A percentile compares a stretch with the other conserved stretches of the same genome.
Evolutionary conservation across 2,888 invertebrate genomes (phyloP).

Genomic region (Sipha maydis): DNA sequence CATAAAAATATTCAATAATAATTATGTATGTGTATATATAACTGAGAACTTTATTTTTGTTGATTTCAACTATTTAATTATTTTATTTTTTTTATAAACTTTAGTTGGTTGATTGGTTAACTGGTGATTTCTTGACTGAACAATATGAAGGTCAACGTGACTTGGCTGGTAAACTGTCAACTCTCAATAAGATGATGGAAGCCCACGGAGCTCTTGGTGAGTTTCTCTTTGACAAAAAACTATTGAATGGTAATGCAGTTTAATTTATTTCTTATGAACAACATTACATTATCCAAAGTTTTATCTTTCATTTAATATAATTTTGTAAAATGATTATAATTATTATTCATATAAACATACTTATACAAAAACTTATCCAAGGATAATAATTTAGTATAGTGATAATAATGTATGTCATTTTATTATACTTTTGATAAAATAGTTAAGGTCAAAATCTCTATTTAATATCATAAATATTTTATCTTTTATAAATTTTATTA

Average conservation of each 20-base stretch:
- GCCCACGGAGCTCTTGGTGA: conserved; percentile 79
- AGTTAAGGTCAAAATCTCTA: neutral
- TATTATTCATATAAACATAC: neutral
- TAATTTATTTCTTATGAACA: conserved; percentile 39
- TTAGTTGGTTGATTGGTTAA: conserved; percentile 81
- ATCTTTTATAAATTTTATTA: neutral
- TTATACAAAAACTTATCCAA: conserved; percentile 1
- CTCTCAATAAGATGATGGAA: conserved; percentile 79
- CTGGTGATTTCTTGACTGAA: conserved; percentile 81
- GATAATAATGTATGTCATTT: neutral
- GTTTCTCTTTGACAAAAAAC: conserved; percentile 85
- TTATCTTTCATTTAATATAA: conserved; percentile 4
- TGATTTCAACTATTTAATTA: neutral
- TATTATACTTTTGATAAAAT: neutral
- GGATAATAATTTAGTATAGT: neutral
- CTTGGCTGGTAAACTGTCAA: conserved; percentile 82
- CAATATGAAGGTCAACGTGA: conserved; percentile 88
- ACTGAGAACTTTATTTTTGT: neutral
- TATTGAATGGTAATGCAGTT: conserved; percentile 67
- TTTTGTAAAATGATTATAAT: conserved; percentile 25
- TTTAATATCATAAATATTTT: neutral
- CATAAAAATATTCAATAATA: no score
- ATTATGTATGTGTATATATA: no score
- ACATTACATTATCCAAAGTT: neutral
- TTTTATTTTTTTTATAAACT: conserved; percentile 64